Evolutionary conservation across 2,113 vertebrate genomes (phyloP), one percentile per base, ranked within the genome.

Genomic region (Raphicerus campestris): DNA sequence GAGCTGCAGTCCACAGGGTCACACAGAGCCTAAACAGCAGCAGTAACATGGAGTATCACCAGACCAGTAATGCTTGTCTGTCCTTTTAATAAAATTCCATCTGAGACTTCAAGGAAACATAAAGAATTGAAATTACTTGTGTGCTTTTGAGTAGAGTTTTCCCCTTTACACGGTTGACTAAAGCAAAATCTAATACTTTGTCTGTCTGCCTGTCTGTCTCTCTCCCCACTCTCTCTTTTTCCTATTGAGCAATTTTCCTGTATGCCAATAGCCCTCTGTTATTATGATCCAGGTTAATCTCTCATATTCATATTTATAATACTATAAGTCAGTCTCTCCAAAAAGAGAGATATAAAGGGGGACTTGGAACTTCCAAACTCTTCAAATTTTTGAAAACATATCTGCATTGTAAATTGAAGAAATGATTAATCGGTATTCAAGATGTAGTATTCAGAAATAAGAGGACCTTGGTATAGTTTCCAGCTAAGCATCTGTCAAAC

Each of bases 401-500:
- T 55, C 86, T 91, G 55, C 13, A 20, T 66, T 82, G 26, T 55
- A 93, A 93, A 91, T 63, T 86, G 56, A 78, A 96, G 86, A 95
- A 94, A 85, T 1, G 2, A 10, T 78, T 49, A 60, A 75, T 86
- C 75, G n/a, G 77, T 94, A 93, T 96, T 93, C 91, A 94, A 84
- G 70, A 84, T 24, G 10, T 9, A 7, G 5, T 3, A 5, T 42
- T 84, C 61, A 91, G 93, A 96, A 95, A 63, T 39, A 15, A 89
- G 73, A 91, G 56, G 56, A 19, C 73, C 24, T 92, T 4, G 0
- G 28, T n/a, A n/a, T 3, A 53, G 53, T 49, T 92, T 81, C 83
- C 91, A 63, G 15, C 80, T 86, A 55, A 96, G 70, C 19, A 61
- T 11, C 84, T 77, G 81, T 87, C 90, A 95, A 77, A 60, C 30